These are phyloP conservation scores for Phoeniculus purpureus DNA, from an alignment of 2,797 vertebrate genomes.

Conservation along the genomic window DNA sequence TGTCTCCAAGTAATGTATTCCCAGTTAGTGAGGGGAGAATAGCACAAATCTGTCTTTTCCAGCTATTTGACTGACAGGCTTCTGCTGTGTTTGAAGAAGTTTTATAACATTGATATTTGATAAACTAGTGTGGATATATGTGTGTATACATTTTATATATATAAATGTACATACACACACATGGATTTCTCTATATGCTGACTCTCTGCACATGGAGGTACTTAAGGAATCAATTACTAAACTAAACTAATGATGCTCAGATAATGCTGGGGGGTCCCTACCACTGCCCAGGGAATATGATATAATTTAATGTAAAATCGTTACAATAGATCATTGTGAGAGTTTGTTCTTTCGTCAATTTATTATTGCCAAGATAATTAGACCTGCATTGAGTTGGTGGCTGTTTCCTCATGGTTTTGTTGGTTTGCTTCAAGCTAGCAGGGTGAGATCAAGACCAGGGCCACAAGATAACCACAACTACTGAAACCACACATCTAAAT, in stretches of 20 bases:
- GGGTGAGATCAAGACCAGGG: neutral
- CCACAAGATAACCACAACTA: neutral
- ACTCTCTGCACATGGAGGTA: neutral
- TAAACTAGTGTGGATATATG: neutral
- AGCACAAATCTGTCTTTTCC: conserved; percentile 42
- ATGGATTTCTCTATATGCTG: neutral
- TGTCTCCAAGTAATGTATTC: conserved; percentile 43
- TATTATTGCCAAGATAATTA: neutral
- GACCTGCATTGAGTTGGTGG: neutral
- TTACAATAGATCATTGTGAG: neutral
- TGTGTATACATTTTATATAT: neutral
- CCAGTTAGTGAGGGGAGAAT: neutral
- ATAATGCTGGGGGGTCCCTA: neutral
- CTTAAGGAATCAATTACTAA: neutral
- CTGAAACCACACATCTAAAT: neutral
- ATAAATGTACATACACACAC: neutral
- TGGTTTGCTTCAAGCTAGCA: neutral
- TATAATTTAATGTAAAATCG: neutral
- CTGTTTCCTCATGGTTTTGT: neutral
- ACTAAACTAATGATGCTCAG: neutral
- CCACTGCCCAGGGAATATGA: neutral
- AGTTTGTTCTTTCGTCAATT: neutral
- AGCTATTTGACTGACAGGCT: conserved; percentile 56
- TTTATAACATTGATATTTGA: conserved; percentile 45
- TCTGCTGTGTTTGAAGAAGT: conserved; percentile 48